A percentile compares a stretch with the other conserved stretches of the same genome.
These are phyloP conservation scores for Valencia hispanica DNA, from an alignment of 2,797 vertebrate genomes.

Conservation along the genomic window DNA sequence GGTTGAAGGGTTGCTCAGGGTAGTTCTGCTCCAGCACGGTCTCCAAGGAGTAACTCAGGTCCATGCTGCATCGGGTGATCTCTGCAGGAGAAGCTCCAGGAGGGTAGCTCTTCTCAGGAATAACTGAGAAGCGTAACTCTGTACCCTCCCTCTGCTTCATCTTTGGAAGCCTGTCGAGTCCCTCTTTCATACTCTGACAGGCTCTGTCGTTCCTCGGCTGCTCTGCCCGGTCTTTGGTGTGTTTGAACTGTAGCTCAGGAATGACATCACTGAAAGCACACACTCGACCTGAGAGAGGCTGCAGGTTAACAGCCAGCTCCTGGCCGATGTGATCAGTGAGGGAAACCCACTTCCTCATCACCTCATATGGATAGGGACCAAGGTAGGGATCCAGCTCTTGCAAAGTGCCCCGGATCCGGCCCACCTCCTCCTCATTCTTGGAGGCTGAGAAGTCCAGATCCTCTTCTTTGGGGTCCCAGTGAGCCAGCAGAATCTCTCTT, in stretches of 20 bases:
- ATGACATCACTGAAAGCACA: slow-evolving; percentile 92
- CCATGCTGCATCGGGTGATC: slow-evolving; percentile 93
- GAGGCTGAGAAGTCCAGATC: slow-evolving; percentile 84
- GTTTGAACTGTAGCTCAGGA: slow-evolving; percentile 82
- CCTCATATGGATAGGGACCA: slow-evolving; percentile 92
- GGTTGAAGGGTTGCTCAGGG: slow-evolving; percentile 80
- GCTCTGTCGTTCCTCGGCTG: slow-evolving; percentile 85
- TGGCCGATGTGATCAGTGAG: slow-evolving; percentile 87
- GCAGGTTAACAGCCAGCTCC: slow-evolving; percentile 80
- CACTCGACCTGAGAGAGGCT: slow-evolving; percentile 88
- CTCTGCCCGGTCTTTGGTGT: slow-evolving; percentile 84
- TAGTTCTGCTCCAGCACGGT: slow-evolving; percentile 83
- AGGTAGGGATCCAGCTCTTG: slow-evolving; percentile 87
- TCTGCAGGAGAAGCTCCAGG: slow-evolving; percentile 89
- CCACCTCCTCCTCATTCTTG: slow-evolving; percentile 81
- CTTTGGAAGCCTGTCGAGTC: slow-evolving; percentile 88
- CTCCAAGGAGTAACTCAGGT: slow-evolving; percentile 91
- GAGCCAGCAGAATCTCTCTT: slow-evolving; percentile 83
- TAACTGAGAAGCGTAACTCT: slow-evolving; percentile 88
- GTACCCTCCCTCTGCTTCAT: slow-evolving; percentile 92
- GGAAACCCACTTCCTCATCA: slow-evolving; percentile 94
- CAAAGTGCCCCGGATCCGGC: slow-evolving; percentile 79
- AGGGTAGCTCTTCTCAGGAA: slow-evolving; percentile 89
- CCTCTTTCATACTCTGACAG: slow-evolving; percentile 93
- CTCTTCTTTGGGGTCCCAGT: slow-evolving; percentile 86